Conservation (phyloP, 2,113 vertebrate species). For the Gobiocypris rarus region DNA sequence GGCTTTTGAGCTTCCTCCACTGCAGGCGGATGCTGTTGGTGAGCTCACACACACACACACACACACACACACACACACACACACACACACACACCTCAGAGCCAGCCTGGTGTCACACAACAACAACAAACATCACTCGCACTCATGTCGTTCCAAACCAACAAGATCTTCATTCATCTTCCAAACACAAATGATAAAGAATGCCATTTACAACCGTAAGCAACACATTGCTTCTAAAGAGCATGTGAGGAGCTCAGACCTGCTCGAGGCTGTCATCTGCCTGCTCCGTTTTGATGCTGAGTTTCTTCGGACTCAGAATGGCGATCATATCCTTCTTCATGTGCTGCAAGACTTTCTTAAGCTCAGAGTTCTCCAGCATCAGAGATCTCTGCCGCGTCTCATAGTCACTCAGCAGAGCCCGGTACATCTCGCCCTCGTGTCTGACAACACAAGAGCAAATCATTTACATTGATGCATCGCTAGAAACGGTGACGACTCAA, state of each 20-base stretch:
- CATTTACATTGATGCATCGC: background rate
- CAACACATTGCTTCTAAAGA: background rate
- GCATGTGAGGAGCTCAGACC: constrained; percentile 65
- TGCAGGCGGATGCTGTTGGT: constrained; percentile 96
- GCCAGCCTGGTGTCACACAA: constrained; percentile 68
- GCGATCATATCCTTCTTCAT: constrained; percentile 98
- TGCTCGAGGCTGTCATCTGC: constrained; percentile 74
- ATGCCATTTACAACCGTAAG: background rate
- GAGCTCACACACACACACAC: too few species aligned
- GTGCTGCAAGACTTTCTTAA: constrained; percentile 95
- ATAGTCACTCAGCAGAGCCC: constrained; percentile 86
- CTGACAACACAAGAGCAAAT: constrained; percentile 65
- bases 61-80: too few species aligned
- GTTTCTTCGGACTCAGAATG: constrained; percentile 85
- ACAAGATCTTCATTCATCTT: too few species aligned
- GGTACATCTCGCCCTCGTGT: constrained; percentile 95
- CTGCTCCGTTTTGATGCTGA: constrained; percentile 75
- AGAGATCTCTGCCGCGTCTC: constrained; percentile 87
- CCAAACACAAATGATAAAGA: too few species aligned
- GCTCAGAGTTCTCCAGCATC: constrained; percentile 91
- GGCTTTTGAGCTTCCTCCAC: constrained; percentile 94
- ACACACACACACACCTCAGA: too few species aligned
- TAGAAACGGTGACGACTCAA: background rate
- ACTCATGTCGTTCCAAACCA: too few species aligned
- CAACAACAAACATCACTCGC: too few species aligned